Conservation (phyloP, 2,113 vertebrate species). For the Austrofundulus limnaeus region DNA sequence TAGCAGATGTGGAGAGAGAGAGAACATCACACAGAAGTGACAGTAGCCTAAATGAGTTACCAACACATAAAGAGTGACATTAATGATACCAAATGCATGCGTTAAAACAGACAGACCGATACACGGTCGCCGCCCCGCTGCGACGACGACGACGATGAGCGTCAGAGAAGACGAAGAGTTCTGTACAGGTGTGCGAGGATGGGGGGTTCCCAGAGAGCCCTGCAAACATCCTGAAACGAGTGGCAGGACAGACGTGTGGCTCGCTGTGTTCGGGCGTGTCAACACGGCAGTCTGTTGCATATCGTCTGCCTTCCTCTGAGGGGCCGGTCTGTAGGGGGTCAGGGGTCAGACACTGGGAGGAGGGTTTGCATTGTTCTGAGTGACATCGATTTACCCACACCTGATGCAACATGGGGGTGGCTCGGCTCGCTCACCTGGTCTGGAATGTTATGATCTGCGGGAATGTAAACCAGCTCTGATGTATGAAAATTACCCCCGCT, state of each 20-base stretch:
- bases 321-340: background rate
- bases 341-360: background rate
- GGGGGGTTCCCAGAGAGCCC: slow-evolving; percentile 73
- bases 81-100: slow-evolving; percentile 79
- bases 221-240: slow-evolving; percentile 61
- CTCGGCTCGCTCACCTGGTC: slow-evolving; percentile 46
- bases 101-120: slow-evolving; percentile 76
- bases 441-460: slow-evolving; percentile 62
- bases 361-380: slow-evolving; percentile 68
- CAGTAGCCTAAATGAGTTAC: slow-evolving; percentile 74
- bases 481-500: too few species aligned
- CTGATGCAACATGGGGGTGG: slow-evolving; percentile 58
- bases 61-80: slow-evolving; percentile 78
- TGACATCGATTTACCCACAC: slow-evolving; percentile 58
- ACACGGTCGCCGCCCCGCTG: slow-evolving; percentile 54
- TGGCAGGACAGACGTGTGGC: slow-evolving; percentile 48
- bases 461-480: too few species aligned
- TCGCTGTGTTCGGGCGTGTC: slow-evolving; percentile 39
- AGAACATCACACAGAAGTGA: slow-evolving; percentile 70
- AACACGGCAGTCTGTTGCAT: slow-evolving; percentile 80
- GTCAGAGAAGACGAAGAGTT: slow-evolving; percentile 79
- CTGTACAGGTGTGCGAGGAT: slow-evolving; percentile 72
- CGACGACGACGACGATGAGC: slow-evolving; percentile 61
- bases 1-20: slow-evolving; percentile 60
- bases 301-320: slow-evolving; percentile 63